Base-by-base conservation (phyloP, 2,888 invertebrate species). In the Acrocyrtus sp. region DNA sequence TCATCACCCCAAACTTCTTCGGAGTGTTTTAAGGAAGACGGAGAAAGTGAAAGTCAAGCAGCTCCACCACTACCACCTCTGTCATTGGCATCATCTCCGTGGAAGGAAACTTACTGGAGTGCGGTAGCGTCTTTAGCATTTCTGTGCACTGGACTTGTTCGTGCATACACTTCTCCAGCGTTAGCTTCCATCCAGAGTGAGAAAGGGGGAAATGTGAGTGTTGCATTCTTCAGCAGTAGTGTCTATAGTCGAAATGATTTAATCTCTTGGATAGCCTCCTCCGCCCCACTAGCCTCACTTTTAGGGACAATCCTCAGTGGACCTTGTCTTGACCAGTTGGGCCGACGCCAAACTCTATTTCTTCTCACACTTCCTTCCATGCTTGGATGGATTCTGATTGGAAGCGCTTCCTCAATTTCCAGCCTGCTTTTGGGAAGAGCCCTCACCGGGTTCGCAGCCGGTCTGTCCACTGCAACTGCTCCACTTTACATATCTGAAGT, bases 101-200 rank as follows among this genome's bases (percentile, higher is more conserved):
- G 60, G 48, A 79, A 82, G 54, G 84, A 88, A 88, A 83, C 87
- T 83, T 85, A 87, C 84, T 85, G 88, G 81, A 87, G 89, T 15
- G 82, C 88, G 57, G 86, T 87, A 3, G 88, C 89, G 1, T 88
- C 88, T 1, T 81, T 88, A 78, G 86, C 88, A 8, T 88, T 88
- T 82, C 84, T 89, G 45, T 87, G 87, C 80, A 88, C 88, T 72
- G 89, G 89, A 0, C 83, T 88, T 73, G 87, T 88, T 53, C 83
- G 88, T 80, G 92, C 92, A 1, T 95, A 93, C 92, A 91, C 93
- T 0, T 91, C 94, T 0, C 92, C 94, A 1, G 92, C 91, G 0
- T 83, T 93, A 19, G 89, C 90, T 0, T 90, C 91, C 82, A 84
- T 92, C 26, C 82, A 81, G 27, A 67, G 81, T 48, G 85, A 86